Base-by-base conservation (phyloP, 2,888 invertebrate species). In the Ochropacha duplaris region DNA sequence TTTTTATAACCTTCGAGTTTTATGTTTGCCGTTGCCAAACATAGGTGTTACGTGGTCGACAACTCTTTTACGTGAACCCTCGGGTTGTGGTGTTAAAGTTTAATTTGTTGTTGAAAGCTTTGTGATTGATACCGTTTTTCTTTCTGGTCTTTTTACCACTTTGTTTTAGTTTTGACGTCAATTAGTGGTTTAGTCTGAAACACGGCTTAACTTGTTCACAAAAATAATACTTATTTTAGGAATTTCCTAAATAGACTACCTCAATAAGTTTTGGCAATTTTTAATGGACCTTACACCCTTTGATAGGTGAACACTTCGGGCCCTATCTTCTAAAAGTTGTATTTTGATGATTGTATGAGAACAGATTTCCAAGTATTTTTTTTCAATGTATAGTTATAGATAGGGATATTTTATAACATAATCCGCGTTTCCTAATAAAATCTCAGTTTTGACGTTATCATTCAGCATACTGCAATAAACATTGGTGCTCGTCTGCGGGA, bases 1-100 rank as follows among this genome's bases (percentile, higher is more conserved):
- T 49, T 50, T 49, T 54, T 64, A 66, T 71, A 69, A 59, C 44
- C 24, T 14, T 11, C 6, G 49, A 54, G 44, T 22, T 49, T 54
- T 44, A 44, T 44, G 16, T 16, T 44, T n/a, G 16, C 44, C 44
- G 44, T 6, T 44, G 44, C 44, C 19, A 44, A 44, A 19, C 44
- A 44, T 44, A 44, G 44, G 9, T 44, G 44, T 44, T 44, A 44
- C 19, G 44, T 44, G 9, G 44, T 44, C 44, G 16, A 9, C 16
- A 39, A 34, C n/a, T 36, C 36, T 19, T 44, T 44, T 19, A 44
- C 19, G 19, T 44, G 9, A 14, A 44, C 39, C 39, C 39, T 39
- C 39, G 16, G 8, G 4, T 39, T 8, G n/a, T 16, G 5, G 3
- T 39, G 16, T 34, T 34, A 2, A 16, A 16, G 16, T 16, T 39